Base-by-base conservation (phyloP, 2,888 invertebrate species). In the Phasia obesa region DNA sequence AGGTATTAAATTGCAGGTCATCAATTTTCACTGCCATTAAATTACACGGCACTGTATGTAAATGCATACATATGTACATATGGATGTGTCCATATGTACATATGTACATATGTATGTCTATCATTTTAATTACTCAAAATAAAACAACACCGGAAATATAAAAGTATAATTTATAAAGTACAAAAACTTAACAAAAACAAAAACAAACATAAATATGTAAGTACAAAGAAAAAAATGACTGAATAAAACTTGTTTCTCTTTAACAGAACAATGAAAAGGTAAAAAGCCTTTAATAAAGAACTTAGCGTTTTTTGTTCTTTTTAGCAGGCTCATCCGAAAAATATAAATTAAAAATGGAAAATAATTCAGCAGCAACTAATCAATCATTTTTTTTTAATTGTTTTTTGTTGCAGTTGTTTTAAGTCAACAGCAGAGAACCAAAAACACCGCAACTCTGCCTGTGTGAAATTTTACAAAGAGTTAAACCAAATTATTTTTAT, bases 321-420 rank as follows among this genome's bases (percentile, higher is more conserved):
- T 21, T 51, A 21, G 11, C 42, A 60, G 65, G 44, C 65, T 59
- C 21, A 11, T 19, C 31, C 64, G 71, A n/a, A 44, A 49, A n/a
- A n/a, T n/a, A n/a, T 35, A 13, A 76, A 25, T 69, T 53, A 25
- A 74, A 71, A 77, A 9, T 2, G 57, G 67, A 25, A 73, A 62
- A n/a, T n/a, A n/a, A n/a, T n/a, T 62, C 73, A n/a, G n/a, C 62
- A 15, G 11, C 19, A 77, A 77, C 77, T 57, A 81, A 81, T 81
- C 76, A 77, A 77, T 81, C 81, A 81, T 67, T 59, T 65, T 65
- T 51, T 57, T 74, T 55, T 69, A 9, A 7, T 9, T n/a, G 5
- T 13, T 21, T 19, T 31, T 49, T 13, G 4, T 35, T 35, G 23
- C 19, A 38, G 38, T 17, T 19, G 35, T 2, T 5, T 35, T 35